These are phyloP conservation scores for Sinelater perroti DNA, from an alignment of 2,888 invertebrate species.

Conservation along the genomic window DNA sequence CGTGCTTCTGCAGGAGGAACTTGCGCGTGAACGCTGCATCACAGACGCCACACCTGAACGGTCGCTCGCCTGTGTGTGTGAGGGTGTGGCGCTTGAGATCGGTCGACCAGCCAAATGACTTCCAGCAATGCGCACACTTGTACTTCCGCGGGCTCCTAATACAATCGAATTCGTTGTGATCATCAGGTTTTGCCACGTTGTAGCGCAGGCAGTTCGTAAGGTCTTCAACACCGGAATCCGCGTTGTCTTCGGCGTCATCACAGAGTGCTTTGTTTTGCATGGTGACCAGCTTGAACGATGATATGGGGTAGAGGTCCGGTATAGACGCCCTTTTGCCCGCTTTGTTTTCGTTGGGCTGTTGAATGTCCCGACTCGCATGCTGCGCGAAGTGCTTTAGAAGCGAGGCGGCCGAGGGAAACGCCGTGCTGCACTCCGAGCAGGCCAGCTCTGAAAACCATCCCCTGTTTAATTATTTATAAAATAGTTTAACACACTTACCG, in stretches of 20 bases:
- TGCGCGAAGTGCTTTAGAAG: slow-evolving; percentile 57
- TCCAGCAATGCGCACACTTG: slow-evolving; percentile 55
- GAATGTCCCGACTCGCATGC: slow-evolving; percentile 46
- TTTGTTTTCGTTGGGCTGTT: background rate
- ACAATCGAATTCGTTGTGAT: background rate
- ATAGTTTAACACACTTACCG: slow-evolving; percentile 17
- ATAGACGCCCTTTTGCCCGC: slow-evolving; percentile 36
- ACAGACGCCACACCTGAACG: slow-evolving; percentile 57
- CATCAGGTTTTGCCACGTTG: slow-evolving; percentile 13
- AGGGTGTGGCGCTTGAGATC: slow-evolving; percentile 60
- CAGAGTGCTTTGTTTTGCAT: background rate
- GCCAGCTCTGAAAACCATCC: slow-evolving; percentile 50
- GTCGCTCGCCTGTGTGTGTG: slow-evolving; percentile 59
- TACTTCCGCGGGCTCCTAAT: slow-evolving; percentile 48
- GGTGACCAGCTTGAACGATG: slow-evolving; percentile 10
- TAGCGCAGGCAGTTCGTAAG: slow-evolving; percentile 9
- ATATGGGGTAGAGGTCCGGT: slow-evolving; percentile 49
- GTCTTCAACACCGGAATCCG: slow-evolving; percentile 11
- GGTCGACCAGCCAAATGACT: slow-evolving; percentile 59
- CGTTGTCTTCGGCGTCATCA: slow-evolving; percentile 16
- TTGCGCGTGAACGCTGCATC: slow-evolving; percentile 58
- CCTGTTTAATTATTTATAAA: background rate
- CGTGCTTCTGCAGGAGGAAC: slow-evolving; percentile 59
- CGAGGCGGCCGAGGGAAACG: slow-evolving; percentile 52
- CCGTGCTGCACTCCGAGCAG: slow-evolving; percentile 52